Evolutionary conservation across 2,113 vertebrate genomes (phyloP).

Genomic region (Anser cygnoides): DNA sequence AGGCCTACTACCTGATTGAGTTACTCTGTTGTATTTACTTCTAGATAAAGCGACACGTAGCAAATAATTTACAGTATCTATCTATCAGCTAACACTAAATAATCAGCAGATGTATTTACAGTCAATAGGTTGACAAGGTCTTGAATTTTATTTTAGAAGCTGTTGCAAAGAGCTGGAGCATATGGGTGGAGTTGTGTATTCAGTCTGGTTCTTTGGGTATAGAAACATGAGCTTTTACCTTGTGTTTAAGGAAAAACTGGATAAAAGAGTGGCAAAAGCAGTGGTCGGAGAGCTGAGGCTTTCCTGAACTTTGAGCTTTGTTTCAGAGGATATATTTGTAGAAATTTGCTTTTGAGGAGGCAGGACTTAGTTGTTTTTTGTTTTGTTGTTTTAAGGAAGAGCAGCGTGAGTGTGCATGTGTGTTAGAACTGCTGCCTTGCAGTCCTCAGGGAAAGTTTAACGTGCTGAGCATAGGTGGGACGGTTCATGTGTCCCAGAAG

Average conservation of each 20-base stretch:
- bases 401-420: not conserved
- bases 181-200: not conserved
- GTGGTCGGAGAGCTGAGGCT: not conserved
- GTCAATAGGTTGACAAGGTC: not conserved
- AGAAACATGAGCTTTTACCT: not conserved
- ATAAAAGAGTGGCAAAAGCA: not conserved
- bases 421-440: not conserved
- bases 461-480: not conserved
- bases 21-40: not conserved
- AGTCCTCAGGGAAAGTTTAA: not conserved
- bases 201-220: not conserved
- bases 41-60: not conserved
- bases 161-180: not conserved
- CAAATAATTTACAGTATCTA: not conserved
- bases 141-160: not conserved
- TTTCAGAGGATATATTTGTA: not conserved
- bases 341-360: not conserved
- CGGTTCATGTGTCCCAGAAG: not conserved
- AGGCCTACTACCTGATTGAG: not conserved
- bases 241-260: not conserved
- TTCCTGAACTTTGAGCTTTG: not conserved
- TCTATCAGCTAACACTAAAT: not conserved
- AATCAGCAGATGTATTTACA: slow-evolving; percentile 11
- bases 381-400: too few relatives aligned
- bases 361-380: not conserved